These are phyloP conservation scores for Callocephalon fimbriatum DNA, from an alignment of 2,113 vertebrate genomes.

Conservation along the genomic window DNA sequence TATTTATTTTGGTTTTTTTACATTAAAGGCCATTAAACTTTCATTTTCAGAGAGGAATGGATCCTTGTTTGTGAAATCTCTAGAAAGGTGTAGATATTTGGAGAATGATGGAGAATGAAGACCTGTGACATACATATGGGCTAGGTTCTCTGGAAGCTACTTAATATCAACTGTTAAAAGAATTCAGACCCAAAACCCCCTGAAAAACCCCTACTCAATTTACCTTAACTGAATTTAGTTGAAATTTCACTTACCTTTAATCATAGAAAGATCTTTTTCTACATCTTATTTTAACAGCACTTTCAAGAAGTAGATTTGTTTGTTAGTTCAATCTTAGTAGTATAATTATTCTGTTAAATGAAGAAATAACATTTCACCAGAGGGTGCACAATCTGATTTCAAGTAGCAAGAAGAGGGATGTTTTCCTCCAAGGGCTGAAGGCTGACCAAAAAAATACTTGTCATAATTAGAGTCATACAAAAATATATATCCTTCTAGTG, in stretches of 20 bases:
- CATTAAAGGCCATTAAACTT: background rate
- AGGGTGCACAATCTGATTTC: background rate
- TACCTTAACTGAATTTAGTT: background rate
- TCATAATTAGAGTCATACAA: background rate
- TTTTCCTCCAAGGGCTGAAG: background rate
- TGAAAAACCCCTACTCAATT: background rate
- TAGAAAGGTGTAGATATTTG: background rate
- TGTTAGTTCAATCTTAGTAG: background rate
- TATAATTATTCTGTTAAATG: background rate
- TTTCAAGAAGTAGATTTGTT: background rate
- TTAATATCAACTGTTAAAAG: background rate
- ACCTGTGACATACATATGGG: background rate
- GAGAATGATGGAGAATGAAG: background rate
- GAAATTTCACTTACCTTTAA: background rate
- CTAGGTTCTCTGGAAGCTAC: background rate
- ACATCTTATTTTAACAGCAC: background rate
- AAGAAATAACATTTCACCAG: background rate
- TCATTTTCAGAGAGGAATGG: background rate
- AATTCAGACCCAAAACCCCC: background rate
- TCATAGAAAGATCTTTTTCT: background rate
- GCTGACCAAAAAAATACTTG: background rate
- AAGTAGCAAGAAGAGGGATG: background rate
- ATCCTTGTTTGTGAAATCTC: background rate
- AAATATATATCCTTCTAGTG: background rate
- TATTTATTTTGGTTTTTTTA: background rate